phyloP scores from a whole-genome alignment of 2,888 invertebrate species.

The Zygothrica quintamaculata region DNA sequence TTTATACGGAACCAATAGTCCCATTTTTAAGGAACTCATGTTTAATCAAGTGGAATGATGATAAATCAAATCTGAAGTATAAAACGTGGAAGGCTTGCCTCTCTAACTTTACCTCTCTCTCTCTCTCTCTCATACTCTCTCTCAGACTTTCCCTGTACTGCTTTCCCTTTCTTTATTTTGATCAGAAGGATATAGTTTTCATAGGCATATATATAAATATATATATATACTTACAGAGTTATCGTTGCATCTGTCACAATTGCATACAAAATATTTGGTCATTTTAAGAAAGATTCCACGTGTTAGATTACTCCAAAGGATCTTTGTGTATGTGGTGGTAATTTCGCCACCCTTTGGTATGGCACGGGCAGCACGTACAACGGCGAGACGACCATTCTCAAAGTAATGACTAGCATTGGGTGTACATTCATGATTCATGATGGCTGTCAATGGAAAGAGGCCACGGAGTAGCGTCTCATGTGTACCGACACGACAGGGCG shows the following conservation, averaged over 20 bases:
- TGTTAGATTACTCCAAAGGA: conserved; percentile 89
- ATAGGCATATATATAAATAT: no score
- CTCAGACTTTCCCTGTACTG: no score
- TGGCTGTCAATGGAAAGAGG: conserved; percentile 88
- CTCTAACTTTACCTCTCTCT: no score
- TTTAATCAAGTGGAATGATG: no score
- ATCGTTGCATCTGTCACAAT: conserved; percentile 89
- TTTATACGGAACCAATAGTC: no score
- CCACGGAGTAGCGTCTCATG: conserved; percentile 86
- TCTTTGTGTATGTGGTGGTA: conserved; percentile 89
- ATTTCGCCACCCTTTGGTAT: conserved; percentile 89
- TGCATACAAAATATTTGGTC: conserved; percentile 89
- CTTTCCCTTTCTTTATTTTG: no score
- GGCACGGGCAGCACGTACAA: conserved; percentile 86
- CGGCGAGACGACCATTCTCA: conserved; percentile 86
- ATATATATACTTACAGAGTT: conserved; percentile 87
- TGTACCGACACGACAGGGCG: conserved; percentile 76
- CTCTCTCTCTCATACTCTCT: no score
- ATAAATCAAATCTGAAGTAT: no score
- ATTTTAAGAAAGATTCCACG: conserved; percentile 87
- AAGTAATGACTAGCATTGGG: conserved; percentile 90
- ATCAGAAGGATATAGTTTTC: no score
- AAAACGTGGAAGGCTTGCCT: no score
- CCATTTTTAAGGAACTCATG: no score
- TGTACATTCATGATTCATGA: conserved; percentile 90